A percentile compares a stretch with the other conserved stretches of the same genome.
Evolutionary conservation across 2,113 vertebrate genomes (phyloP).

Genomic region (Menura novaehollandiae): DNA sequence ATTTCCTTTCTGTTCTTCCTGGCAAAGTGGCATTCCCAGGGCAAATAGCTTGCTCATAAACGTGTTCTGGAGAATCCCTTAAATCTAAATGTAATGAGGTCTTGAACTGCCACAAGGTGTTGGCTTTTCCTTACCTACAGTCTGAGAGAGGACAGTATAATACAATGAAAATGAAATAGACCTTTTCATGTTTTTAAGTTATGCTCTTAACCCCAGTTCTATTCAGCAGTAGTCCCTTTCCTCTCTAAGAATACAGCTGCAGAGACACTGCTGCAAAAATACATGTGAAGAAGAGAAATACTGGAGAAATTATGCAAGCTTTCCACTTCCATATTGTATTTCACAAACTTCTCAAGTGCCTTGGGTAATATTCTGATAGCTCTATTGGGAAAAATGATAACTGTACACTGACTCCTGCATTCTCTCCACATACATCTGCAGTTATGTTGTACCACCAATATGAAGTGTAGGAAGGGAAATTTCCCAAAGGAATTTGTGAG

Average conservation of each 20-base stretch:
- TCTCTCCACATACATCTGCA: fast-evolving
- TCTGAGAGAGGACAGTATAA: background rate
- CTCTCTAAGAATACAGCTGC: background rate
- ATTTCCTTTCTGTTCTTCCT: background rate
- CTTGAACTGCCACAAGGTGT: background rate
- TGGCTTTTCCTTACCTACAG: background rate
- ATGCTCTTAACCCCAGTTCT: background rate
- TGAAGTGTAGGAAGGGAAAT: background rate
- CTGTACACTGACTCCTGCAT: background rate
- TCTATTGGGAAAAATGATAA: background rate
- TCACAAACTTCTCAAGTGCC: background rate
- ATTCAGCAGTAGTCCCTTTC: background rate
- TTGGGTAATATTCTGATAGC: background rate
- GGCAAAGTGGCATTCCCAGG: background rate
- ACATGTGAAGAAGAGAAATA: background rate
- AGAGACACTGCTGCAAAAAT: background rate
- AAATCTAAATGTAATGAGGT: background rate
- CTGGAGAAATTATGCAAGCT: background rate
- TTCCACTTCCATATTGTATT: background rate
- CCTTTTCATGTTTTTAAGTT: background rate
- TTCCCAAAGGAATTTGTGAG: background rate
- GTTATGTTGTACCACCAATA: background rate
- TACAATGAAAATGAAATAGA: background rate
- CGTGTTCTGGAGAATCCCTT: background rate
- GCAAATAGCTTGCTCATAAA: background rate